Base-by-base conservation (phyloP, 2,113 vertebrate species). In the Centropristis striata region DNA sequence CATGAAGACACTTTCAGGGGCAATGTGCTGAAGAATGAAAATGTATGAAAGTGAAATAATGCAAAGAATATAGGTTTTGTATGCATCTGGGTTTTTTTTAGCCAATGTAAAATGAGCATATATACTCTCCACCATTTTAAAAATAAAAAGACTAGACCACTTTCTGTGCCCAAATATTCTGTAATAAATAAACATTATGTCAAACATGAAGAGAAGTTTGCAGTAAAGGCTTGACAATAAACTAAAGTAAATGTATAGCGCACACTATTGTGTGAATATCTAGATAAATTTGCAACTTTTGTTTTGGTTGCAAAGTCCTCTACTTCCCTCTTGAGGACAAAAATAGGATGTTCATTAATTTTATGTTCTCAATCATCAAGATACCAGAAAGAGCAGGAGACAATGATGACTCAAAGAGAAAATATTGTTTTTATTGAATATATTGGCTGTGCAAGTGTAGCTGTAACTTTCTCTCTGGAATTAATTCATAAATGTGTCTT, bases 301-400 rank as follows among this genome's bases (percentile, higher is more conserved):
- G 11, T 49, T 49, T 44, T 27, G 15, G 32, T 46, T 25, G 21
- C 13, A 59, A 74, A 64, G 61, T 32, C 61, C 85, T 84, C 80
- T 90, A 50, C 84, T 86, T 73, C 86, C 88, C 80, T 85, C 91
- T 87, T 36, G 51, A 71, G 87, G 75, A 21, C 14, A 6, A 39
- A 65, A 54, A 44, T 13, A 23, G 39, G 2, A 54, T 58, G 27
- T 57, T 36, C 12, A 41, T 58, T 37, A 44, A 46, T 75, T 49
- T 55, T 23, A 8, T n/a, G 21, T 20, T 60, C 28, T 41, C 15
- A 71, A 10, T 41, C 23, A 13, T 60, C 12, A 23, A 13, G 2
- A 51, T 44, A 21, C 41, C 6, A 47, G 16, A 54, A 6, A 0
- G 8, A 51, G 42, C 21, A 18, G 10, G 28, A 61, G 44, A 39